A percentile compares a stretch with the other conserved stretches of the same genome.
phyloP scores from a whole-genome alignment of 2,888 invertebrate genomes.

The Yponomeuta sedellus region DNA sequence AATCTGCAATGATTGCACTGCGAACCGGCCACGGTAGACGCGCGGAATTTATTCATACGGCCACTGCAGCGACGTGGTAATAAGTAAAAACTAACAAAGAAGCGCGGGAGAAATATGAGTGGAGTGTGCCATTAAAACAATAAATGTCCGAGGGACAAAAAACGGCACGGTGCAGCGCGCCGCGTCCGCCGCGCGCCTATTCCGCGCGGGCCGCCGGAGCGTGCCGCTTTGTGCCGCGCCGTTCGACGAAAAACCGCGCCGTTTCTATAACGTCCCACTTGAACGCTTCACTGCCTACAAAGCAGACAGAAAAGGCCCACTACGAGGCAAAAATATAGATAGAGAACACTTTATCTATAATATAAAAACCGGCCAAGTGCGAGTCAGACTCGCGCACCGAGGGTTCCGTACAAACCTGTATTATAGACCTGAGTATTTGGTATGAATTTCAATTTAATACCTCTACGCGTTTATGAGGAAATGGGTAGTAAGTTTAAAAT shows the following conservation, averaged over 20 bases:
- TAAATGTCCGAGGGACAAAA: slow-evolving; percentile 43
- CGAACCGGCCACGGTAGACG: slow-evolving; percentile 25
- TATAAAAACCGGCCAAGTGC: no score
- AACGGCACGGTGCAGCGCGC: slow-evolving; percentile 24
- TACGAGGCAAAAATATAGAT: no score
- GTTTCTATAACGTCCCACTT: background rate
- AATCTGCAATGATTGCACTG: slow-evolving; percentile 48
- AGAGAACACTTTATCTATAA: no score
- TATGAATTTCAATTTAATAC: no score
- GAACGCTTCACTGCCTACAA: background rate
- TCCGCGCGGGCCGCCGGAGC: background rate
- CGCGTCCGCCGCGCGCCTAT: slow-evolving; percentile 18
- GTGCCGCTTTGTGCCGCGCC: background rate
- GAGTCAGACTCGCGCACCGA: no score
- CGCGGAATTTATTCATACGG: slow-evolving; percentile 52
- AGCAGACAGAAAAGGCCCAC: background rate
- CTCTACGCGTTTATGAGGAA: no score
- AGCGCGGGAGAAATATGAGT: slow-evolving; percentile 46
- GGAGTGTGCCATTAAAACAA: slow-evolving; percentile 52
- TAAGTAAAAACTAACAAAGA: slow-evolving; percentile 58
- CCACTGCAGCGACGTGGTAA: slow-evolving; percentile 44
- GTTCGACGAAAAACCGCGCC: background rate
- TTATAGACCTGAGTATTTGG: no score
- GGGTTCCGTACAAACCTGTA: no score
- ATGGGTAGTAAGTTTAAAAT: no score